Evolutionary conservation across 1,140 invertebrate species (phyloP).

Genomic region (Myzus persicae): DNA sequence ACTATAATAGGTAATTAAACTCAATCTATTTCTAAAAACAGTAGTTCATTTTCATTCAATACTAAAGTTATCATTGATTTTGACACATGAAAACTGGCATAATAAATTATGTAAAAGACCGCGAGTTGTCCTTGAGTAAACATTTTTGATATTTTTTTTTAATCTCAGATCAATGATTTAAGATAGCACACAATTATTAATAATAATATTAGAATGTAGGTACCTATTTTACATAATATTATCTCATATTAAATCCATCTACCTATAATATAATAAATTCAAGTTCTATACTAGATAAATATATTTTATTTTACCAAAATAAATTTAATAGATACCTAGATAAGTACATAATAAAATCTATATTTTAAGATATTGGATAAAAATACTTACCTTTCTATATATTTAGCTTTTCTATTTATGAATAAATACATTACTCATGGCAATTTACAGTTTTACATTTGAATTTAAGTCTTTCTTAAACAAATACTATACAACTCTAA

Average conservation of each 20-base stretch:
- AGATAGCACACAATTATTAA: not conserved
- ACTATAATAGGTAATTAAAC: not conserved
- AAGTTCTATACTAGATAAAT: too few relatives aligned
- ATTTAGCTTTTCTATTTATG: too few relatives aligned
- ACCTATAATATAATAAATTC: not conserved
- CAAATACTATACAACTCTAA: too few relatives aligned
- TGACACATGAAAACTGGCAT: not conserved
- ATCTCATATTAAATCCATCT: not conserved
- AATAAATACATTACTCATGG: too few relatives aligned
- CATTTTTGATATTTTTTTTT: not conserved
- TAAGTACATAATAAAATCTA: not conserved
- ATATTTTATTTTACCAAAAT: not conserved
- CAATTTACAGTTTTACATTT: not conserved
- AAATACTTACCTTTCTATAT: too few relatives aligned
- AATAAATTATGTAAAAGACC: slow-evolving; percentile 22
- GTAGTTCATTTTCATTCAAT: not conserved
- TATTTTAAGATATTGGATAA: not conserved
- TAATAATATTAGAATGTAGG: not conserved
- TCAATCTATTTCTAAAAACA: not conserved
- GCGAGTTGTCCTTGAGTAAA: slow-evolving; percentile 4
- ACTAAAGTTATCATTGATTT: not conserved
- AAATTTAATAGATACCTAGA: not conserved
- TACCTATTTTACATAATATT: not conserved
- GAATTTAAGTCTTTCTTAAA: not conserved
- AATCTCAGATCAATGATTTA: not conserved